Conservation (phyloP, 2,113 vertebrate species). For the Emberiza fucata region DNA sequence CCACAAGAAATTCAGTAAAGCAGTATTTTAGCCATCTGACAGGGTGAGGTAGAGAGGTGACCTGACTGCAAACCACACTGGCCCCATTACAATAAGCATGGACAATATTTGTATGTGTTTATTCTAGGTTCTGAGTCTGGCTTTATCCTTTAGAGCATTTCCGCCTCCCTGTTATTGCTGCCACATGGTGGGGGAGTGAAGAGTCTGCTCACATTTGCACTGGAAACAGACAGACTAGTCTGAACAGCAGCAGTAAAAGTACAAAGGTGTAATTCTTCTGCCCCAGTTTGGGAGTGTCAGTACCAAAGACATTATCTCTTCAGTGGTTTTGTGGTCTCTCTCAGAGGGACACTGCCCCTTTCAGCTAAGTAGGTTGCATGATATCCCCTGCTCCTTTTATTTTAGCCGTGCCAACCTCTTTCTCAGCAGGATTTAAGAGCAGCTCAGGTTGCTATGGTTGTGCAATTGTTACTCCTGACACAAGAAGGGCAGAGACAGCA, state of each 20-base stretch:
- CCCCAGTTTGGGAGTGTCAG: rapidly evolving
- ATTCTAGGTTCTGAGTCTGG: neutral
- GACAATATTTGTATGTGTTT: neutral
- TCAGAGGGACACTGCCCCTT: neutral
- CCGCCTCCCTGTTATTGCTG: neutral
- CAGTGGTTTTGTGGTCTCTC: neutral
- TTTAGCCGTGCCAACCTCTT: neutral
- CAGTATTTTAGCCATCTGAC: neutral
- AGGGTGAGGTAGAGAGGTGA: rapidly evolving
- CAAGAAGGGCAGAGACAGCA: neutral
- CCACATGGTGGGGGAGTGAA: neutral
- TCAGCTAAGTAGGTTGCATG: neutral
- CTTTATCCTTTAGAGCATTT: neutral
- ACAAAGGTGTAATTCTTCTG: neutral
- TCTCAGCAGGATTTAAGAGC: neutral
- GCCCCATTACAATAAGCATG: rapidly evolving
- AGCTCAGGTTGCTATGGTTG: neutral
- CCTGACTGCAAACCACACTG: neutral
- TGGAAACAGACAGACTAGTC: neutral
- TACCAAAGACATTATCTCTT: neutral
- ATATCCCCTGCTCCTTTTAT: neutral
- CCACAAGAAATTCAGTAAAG: neutral
- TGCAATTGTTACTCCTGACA: neutral
- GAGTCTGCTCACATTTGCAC: neutral
- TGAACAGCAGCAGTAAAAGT: neutral